Percentiles rank a stretch among this genome's conserved stretches.
Evolutionary conservation across 2,888 invertebrate genomes (phyloP).

Genomic region (Deilephila porcellus): DNA sequence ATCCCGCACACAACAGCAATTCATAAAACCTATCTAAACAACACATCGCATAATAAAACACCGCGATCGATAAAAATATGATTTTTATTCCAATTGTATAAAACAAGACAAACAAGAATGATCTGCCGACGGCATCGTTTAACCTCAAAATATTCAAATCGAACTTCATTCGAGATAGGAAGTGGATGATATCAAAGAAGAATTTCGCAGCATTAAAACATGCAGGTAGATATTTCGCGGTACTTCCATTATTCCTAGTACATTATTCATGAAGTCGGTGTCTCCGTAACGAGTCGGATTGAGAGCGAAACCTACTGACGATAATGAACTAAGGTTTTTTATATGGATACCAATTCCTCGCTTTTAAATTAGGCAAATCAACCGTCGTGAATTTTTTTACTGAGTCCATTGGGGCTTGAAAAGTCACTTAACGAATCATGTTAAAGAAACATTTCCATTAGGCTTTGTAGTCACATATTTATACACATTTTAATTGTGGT

Average conservation of each 20-base stretch:
- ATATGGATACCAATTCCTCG: constrained; percentile 62
- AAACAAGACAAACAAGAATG: constrained; percentile 13
- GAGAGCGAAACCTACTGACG: constrained; percentile 69
- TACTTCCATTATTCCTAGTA: constrained; percentile 74
- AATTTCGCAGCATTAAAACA: constrained; percentile 74
- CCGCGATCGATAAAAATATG: background rate
- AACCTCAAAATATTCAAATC: constrained; percentile 40
- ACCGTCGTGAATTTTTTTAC: constrained; percentile 33
- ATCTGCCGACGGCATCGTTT: constrained; percentile 2
- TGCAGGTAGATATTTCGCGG: constrained; percentile 73
- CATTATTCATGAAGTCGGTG: constrained; percentile 79
- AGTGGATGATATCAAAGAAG: constrained; percentile 43
- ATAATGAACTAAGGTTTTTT: constrained; percentile 79
- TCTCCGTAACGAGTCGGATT: constrained; percentile 77
- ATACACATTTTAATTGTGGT: background rate
- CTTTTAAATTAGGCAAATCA: constrained; percentile 53
- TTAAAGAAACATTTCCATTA: constrained; percentile 18
- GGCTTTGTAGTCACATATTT: constrained; percentile 10
- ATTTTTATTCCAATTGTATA: constrained; percentile 1
- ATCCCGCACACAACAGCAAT: too few species aligned
- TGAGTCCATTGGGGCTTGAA: constrained; percentile 6
- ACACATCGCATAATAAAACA: background rate
- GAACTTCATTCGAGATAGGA: constrained; percentile 59
- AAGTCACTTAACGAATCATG: constrained; percentile 12
- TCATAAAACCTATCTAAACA: background rate